These are phyloP conservation scores for Cacoxenus indagator DNA, from an alignment of 2,888 invertebrate genomes.

Conservation along the genomic window DNA sequence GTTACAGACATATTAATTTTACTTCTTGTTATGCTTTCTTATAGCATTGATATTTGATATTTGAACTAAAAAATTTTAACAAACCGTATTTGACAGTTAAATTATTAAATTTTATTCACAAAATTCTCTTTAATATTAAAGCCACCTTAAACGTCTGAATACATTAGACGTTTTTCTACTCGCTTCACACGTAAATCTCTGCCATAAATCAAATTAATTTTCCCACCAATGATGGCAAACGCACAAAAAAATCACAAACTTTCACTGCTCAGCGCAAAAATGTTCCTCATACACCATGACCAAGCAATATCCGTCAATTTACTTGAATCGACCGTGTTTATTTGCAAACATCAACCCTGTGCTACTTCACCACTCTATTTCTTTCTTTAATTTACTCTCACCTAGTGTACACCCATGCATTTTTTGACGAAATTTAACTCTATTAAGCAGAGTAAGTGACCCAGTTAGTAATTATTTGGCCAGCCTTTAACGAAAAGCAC, in stretches of 20 bases:
- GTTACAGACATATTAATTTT: too few species aligned
- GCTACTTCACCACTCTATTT: background rate
- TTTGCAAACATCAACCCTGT: background rate
- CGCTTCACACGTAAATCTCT: background rate
- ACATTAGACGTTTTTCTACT: too few species aligned
- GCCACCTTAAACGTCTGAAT: too few species aligned
- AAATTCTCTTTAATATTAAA: too few species aligned
- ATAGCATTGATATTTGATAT: too few species aligned
- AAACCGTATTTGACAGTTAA: too few species aligned
- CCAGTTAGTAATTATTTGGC: conserved; percentile 21
- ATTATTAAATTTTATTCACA: too few species aligned
- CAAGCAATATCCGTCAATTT: conserved; percentile 24
- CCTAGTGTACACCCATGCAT: background rate
- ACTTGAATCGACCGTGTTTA: conserved; percentile 9
- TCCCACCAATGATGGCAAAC: background rate
- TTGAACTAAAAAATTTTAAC: too few species aligned
- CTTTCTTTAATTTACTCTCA: background rate
- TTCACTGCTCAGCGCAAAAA: background rate
- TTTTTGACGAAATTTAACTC: conserved; percentile 29
- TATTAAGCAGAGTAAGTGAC: conserved; percentile 24
- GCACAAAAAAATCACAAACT: conserved; percentile 9
- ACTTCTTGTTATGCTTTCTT: too few species aligned
- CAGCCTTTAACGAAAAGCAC: background rate
- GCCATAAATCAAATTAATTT: background rate
- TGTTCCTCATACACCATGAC: conserved; percentile 12